Evolutionary conservation across 1,140 invertebrate species (phyloP).

Genomic region (Dendrolimus kikuchii): DNA sequence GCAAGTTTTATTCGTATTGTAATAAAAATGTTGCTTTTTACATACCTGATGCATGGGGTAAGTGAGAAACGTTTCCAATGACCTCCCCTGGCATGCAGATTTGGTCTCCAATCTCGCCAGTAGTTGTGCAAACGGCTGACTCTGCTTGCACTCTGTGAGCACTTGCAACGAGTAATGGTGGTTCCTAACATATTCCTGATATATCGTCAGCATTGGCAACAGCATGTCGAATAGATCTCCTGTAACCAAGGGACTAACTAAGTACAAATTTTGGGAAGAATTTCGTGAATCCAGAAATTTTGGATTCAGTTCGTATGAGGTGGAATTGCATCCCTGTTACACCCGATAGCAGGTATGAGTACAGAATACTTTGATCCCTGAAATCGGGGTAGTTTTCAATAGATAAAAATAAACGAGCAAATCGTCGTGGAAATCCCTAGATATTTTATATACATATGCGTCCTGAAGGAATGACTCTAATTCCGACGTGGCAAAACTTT

Average conservation of each 20-base stretch:
- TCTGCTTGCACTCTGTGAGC: conserved; percentile 93
- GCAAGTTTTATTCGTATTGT: too few relatives aligned
- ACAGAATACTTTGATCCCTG: too few relatives aligned
- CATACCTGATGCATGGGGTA: conserved; percentile 96
- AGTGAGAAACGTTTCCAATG: conserved; percentile 92
- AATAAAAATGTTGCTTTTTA: neutral
- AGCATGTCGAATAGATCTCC: conserved; percentile 96
- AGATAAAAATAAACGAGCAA: too few relatives aligned
- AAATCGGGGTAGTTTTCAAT: too few relatives aligned
- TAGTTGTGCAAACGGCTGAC: conserved; percentile 85
- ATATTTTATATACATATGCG: too few relatives aligned
- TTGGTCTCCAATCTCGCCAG: conserved; percentile 90
- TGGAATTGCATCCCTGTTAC: too few relatives aligned
- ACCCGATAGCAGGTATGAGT: too few relatives aligned
- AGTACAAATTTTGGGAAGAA: neutral
- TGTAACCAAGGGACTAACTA: conserved; percentile 49
- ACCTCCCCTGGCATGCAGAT: conserved; percentile 86
- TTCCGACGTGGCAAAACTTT: too few relatives aligned
- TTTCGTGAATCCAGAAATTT: too few relatives aligned
- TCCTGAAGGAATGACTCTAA: too few relatives aligned
- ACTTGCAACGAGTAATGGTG: conserved; percentile 97
- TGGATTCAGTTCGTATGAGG: too few relatives aligned
- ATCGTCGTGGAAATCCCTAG: too few relatives aligned
- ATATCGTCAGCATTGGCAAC: conserved; percentile 93
- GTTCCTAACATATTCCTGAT: conserved; percentile 95